phyloP scores from a whole-genome alignment of 1,140 invertebrate species.

The Solen grandis region DNA sequence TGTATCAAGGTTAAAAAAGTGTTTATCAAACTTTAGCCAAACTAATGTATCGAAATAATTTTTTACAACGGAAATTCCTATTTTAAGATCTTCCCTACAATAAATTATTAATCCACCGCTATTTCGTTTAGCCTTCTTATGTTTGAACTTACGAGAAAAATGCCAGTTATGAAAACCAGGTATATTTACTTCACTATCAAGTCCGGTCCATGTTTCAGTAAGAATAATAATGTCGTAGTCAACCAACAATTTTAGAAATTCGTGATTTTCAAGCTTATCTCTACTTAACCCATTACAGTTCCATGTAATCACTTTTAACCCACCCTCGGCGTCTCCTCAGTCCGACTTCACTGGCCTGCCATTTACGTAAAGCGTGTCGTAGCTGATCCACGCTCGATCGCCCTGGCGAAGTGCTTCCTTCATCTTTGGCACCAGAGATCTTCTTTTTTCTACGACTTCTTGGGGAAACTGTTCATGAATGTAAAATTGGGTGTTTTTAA shows the following conservation, averaged over 20 bases:
- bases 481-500: too few relatives aligned
- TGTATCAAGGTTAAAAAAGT: too few relatives aligned
- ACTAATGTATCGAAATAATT: too few relatives aligned
- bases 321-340: conserved; percentile 3
- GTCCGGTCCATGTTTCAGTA: neutral
- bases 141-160: conserved; percentile 7
- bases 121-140: neutral
- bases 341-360: neutral
- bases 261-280: too few relatives aligned
- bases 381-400: neutral
- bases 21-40: too few relatives aligned
- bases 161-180: neutral
- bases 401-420: neutral
- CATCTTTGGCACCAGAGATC: neutral
- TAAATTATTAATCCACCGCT: too few relatives aligned
- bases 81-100: too few relatives aligned
- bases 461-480: too few relatives aligned
- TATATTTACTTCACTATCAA: neutral
- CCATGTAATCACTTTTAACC: too few relatives aligned
- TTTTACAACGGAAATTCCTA: too few relatives aligned
- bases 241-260: too few relatives aligned
- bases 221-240: neutral
- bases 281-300: too few relatives aligned
- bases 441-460: neutral
- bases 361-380: conserved; percentile 3